phyloP scores from a whole-genome alignment of 2,113 vertebrate species.

The Elanus axillaris region DNA sequence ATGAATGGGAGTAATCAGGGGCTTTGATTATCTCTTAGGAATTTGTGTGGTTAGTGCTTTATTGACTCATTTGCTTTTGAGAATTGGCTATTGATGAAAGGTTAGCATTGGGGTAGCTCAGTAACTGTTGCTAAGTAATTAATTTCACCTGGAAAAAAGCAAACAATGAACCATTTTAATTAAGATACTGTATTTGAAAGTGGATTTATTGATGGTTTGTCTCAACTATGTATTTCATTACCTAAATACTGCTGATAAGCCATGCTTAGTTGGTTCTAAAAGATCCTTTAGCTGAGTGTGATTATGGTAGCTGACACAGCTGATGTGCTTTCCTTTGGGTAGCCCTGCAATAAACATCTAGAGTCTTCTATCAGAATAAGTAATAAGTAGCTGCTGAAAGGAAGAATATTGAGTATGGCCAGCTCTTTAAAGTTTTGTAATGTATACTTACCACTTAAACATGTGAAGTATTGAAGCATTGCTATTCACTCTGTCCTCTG shows the following conservation, averaged over 20 bases:
- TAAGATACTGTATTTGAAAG: neutral
- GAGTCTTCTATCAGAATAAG: neutral
- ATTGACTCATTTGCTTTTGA: neutral
- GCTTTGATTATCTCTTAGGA: neutral
- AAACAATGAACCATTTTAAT: neutral
- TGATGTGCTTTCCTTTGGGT: neutral
- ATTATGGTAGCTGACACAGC: neutral
- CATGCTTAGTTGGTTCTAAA: neutral
- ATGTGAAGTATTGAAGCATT: fast-evolving
- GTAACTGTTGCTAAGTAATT: neutral
- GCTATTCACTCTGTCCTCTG: fast-evolving
- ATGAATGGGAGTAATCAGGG: neutral
- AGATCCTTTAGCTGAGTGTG: neutral
- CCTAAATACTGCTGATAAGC: neutral
- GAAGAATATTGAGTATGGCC: neutral
- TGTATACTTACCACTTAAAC: fast-evolving
- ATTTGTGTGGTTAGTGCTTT: neutral
- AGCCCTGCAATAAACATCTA: neutral
- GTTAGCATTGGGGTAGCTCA: neutral
- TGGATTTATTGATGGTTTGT: neutral
- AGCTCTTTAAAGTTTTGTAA: neutral
- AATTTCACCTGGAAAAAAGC: neutral
- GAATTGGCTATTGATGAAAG: neutral
- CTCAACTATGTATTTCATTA: neutral
- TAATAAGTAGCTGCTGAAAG: neutral